Evolutionary conservation across 1,140 invertebrate species (phyloP).

Genomic region (Drosophila dunni): DNA sequence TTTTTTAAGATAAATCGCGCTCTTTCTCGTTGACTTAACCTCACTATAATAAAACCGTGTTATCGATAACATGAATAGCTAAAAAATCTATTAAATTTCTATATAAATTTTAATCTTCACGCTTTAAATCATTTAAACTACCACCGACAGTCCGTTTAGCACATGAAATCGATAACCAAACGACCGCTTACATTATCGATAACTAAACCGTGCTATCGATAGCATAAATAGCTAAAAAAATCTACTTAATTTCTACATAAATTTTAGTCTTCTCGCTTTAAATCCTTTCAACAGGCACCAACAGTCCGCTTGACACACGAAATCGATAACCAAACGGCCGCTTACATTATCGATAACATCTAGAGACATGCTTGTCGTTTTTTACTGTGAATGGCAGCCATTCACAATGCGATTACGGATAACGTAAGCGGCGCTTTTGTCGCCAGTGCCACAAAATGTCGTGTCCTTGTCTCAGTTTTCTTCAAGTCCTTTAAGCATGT

Average conservation of each 20-base stretch:
- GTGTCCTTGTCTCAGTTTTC: constrained; percentile 14
- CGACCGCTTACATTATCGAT: background rate
- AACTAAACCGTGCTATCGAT: background rate
- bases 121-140: too few relatives aligned
- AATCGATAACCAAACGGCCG: background rate
- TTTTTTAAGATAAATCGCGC: too few relatives aligned
- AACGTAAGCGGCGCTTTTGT: constrained; percentile 22
- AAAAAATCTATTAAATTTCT: too few relatives aligned
- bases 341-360: constrained; percentile 3
- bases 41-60: too few relatives aligned
- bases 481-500: background rate
- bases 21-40: too few relatives aligned
- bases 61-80: too few relatives aligned
- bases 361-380: background rate
- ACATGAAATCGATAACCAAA: background rate
- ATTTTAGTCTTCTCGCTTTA: background rate
- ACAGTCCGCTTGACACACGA: background rate
- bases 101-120: too few relatives aligned
- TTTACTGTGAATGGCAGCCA: background rate
- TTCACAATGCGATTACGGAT: constrained; percentile 18
- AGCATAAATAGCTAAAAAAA: too few relatives aligned
- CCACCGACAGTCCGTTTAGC: background rate
- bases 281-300: background rate
- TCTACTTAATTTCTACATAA: too few relatives aligned
- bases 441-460: background rate